Percentiles rank a stretch among this genome's conserved stretches.
These are phyloP conservation scores for Meloidogyne floridensis DNA, from an alignment of 1,140 invertebrate species.

Conservation along the genomic window DNA sequence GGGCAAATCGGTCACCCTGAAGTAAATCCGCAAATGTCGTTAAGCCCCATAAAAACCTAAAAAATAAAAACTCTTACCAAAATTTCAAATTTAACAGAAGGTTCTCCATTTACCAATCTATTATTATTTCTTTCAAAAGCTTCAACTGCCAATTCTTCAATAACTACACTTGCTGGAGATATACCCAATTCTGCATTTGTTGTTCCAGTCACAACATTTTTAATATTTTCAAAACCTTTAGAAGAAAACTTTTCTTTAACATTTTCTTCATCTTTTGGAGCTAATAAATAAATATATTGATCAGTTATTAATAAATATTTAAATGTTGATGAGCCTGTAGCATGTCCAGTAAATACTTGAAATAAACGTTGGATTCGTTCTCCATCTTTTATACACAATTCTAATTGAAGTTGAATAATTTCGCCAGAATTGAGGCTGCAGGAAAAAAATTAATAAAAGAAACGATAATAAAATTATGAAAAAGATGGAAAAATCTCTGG, in stretches of 20 bases:
- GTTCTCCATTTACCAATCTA: background rate
- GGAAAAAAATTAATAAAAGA: conserved; percentile 27
- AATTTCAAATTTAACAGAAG: background rate
- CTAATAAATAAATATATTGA: conserved; percentile 38
- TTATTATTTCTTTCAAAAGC: conserved; percentile 16
- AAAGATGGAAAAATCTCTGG: too few relatives aligned
- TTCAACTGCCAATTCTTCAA: conserved; percentile 24
- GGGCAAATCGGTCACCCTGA: too few relatives aligned
- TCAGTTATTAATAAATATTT: conserved; percentile 43
- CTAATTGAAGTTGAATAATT: conserved; percentile 34
- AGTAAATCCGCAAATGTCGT: too few relatives aligned
- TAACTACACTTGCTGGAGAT: conserved; percentile 23
- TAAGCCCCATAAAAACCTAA: too few relatives aligned
- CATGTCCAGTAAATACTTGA: conserved; percentile 39
- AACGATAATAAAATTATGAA: background rate
- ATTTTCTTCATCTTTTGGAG: background rate
- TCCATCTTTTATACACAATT: conserved; percentile 38
- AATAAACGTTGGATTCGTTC: conserved; percentile 44
- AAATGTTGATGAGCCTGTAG: conserved; percentile 33
- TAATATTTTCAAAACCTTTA: background rate
- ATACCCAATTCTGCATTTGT: conserved; percentile 22
- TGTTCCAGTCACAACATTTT: conserved; percentile 2
- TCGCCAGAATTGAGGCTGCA: conserved; percentile 38
- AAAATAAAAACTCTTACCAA: background rate
- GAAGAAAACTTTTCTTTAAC: background rate